Base-by-base conservation (phyloP, 2,888 invertebrate genomes). In the Celastrina argiolus region DNA sequence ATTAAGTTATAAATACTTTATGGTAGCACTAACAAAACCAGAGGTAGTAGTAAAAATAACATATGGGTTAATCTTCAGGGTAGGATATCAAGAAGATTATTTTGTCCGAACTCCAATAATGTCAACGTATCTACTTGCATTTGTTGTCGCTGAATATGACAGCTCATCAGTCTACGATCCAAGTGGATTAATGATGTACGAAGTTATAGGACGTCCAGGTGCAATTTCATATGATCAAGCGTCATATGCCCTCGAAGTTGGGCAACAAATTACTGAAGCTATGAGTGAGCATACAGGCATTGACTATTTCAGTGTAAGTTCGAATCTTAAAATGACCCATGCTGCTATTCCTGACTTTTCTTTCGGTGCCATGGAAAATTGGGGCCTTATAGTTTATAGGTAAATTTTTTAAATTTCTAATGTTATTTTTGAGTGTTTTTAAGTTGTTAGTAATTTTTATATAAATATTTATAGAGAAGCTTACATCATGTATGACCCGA, bases 341-440 rank as follows among this genome's bases (percentile, higher is more conserved):
- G 94, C 96, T 12, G 94, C 96, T 2, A 93, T 97, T 69, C 95
- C 96, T 3, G 95, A 96, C 78, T 96, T 96, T 79, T 88, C 93
- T 34, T 94, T 94, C 73, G 95, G 95, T 65, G 96, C 96, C 69
- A 96, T 96, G 96, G 96, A 96, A 80, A 96, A 97, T 79, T 96
- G 96, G 96, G 96, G 96, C 5, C 83, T 96, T 56, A 92, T 96
- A 6, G 96, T 96, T 0, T 97, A 95, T 85, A 93, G 93, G 94
- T 93, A 63, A 2, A 6, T 71, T 68, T 58, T 2, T 45, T 45
- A 8, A 7, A 65, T 74, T 70, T 34, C 71, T 18, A 16, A 6
- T 18, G 2, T 28, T 18, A 7, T 10, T 10, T 8, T 45, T 45
- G 1, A 18, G 8, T 42, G 2, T 41, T 14, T 3, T 41, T n/a